Evolutionary conservation across 1,140 invertebrate species (phyloP).

Genomic region (Nylanderia fulva): DNA sequence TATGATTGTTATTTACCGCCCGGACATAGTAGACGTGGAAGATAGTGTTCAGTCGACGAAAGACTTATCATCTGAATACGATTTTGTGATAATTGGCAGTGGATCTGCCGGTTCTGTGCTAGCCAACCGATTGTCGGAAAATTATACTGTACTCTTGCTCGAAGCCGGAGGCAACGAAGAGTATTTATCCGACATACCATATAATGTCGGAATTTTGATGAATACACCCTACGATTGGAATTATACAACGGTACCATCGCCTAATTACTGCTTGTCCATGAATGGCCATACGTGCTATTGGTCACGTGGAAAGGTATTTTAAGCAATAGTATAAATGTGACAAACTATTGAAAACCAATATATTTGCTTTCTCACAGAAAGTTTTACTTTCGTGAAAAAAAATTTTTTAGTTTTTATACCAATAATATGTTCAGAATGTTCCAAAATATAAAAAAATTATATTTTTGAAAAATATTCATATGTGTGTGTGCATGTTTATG

Average conservation of each 20-base stretch:
- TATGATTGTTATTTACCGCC: constrained; percentile 87
- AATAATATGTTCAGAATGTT: no score
- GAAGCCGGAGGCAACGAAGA: constrained; percentile 94
- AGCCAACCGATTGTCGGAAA: constrained; percentile 91
- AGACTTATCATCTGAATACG: constrained; percentile 87
- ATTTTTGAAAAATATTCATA: no score
- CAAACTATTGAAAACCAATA: no score
- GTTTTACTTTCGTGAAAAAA: no score
- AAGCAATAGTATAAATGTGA: no score
- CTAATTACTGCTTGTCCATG: constrained; percentile 89
- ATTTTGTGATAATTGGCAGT: constrained; percentile 93
- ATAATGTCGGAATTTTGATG: constrained; percentile 86
- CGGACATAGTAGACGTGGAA: constrained; percentile 89
- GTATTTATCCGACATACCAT: constrained; percentile 90
- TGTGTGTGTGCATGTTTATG: no score
- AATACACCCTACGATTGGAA: constrained; percentile 92
- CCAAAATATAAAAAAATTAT: no score
- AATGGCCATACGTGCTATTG: constrained; percentile 88
- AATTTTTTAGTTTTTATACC: no score
- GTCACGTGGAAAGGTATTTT: constrained; percentile 90
- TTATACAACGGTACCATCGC: constrained; percentile 91
- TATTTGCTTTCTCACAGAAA: no score
- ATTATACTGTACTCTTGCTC: constrained; percentile 91
- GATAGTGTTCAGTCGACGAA: constrained; percentile 86
- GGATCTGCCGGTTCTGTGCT: constrained; percentile 94